phyloP scores from a whole-genome alignment of 2,888 invertebrate species.

The Cantharis flavilabris region DNA sequence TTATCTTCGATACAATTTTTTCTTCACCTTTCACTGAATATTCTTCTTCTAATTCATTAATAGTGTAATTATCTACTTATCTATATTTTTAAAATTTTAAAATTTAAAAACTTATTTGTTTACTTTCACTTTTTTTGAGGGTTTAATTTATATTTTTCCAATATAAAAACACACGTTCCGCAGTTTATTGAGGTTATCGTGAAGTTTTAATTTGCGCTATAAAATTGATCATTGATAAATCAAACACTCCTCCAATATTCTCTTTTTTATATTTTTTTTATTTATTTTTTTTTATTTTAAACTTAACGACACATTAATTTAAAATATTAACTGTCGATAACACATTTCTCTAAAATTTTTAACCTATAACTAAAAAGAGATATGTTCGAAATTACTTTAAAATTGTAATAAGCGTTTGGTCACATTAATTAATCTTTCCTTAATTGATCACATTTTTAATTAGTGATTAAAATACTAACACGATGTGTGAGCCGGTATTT shows the following conservation, averaged over 20 bases:
- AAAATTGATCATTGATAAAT: neutral
- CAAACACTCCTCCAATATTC: neutral
- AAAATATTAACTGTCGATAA: neutral
- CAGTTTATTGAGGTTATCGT: neutral
- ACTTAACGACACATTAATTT: neutral
- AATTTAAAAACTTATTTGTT: neutral
- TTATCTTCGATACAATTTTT: neutral
- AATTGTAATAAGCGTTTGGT: neutral
- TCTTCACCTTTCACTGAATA: neutral
- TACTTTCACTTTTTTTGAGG: neutral
- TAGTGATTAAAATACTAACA: slow-evolving; percentile 11
- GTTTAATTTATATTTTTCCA: neutral
- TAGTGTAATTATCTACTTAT: neutral
- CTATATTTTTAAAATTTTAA: neutral
- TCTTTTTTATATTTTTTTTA: neutral
- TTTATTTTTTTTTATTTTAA: neutral
- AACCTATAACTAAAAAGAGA: neutral
- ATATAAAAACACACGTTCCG: neutral
- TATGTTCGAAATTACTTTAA: neutral
- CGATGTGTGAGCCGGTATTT: slow-evolving; percentile 21
- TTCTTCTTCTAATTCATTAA: neutral
- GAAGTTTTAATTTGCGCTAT: neutral
- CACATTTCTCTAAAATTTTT: neutral
- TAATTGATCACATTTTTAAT: slow-evolving; percentile 1
- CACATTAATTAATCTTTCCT: slow-evolving; percentile 6